Conservation (phyloP, 2,797 vertebrate genomes). For the Crax fasciolata region DNA sequence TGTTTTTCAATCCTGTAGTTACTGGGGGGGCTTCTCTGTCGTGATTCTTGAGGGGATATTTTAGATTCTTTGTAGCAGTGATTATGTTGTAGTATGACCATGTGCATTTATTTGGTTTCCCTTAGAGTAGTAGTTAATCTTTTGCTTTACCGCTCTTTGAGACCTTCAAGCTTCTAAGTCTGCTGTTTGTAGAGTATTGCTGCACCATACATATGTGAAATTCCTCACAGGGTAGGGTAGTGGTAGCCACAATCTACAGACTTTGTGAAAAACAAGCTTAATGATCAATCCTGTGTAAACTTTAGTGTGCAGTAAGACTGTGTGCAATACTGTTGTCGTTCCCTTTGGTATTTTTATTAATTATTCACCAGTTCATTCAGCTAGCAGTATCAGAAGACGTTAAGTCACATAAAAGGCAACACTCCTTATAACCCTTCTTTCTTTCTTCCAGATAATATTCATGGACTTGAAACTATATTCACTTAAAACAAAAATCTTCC, state of each 20-base stretch:
- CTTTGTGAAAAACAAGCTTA: not conserved
- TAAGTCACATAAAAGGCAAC: not conserved
- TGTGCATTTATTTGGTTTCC: not conserved
- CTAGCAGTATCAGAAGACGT: not conserved
- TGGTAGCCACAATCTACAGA: not conserved
- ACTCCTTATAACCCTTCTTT: not conserved
- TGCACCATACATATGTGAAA: not conserved
- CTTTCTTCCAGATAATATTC: not conserved
- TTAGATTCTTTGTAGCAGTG: not conserved
- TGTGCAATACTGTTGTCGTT: not conserved
- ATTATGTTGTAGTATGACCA: not conserved
- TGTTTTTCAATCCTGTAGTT: not conserved
- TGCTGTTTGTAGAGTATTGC: not conserved
- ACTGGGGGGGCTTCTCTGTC: not conserved
- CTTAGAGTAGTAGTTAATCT: not conserved
- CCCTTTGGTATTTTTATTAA: not conserved
- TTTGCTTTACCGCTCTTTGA: not conserved
- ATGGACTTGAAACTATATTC: not conserved
- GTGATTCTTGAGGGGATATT: not conserved
- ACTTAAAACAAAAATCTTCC: not conserved
- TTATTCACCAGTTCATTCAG: conserved; percentile 17
- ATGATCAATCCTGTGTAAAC: not conserved
- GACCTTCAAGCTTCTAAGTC: not conserved
- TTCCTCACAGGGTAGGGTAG: not conserved
- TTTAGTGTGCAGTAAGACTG: accelerated